Conservation (phyloP, 2,113 vertebrate species). For the Scytalopus superciliaris region DNA sequence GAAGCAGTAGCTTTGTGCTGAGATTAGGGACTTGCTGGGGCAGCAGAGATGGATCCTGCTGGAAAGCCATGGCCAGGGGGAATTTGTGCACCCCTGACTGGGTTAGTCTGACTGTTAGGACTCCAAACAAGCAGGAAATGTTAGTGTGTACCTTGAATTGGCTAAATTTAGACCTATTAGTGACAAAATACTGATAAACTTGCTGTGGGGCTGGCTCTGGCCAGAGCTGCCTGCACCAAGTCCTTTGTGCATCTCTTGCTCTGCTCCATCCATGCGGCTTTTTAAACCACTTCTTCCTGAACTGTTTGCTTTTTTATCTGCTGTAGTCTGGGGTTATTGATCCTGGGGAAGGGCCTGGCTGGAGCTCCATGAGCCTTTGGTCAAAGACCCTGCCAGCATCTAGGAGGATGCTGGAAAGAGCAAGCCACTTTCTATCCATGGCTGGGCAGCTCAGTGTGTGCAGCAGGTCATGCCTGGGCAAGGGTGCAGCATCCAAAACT, state of each 20-base stretch:
- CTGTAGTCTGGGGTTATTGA: neutral
- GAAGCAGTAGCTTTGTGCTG: neutral
- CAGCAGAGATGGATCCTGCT: neutral
- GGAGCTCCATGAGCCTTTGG: neutral
- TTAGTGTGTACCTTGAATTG: neutral
- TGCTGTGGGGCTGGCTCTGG: neutral
- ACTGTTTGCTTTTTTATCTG: neutral
- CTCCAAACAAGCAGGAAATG: neutral
- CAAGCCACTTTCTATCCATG: rapidly evolving
- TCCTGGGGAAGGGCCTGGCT: neutral
- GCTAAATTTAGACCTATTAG: neutral
- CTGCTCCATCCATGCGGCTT: neutral
- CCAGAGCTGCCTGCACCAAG: neutral
- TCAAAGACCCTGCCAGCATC: neutral
- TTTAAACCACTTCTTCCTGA: slow-evolving; percentile 11
- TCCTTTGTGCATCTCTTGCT: neutral
- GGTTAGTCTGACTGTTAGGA: neutral
- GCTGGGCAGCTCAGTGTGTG: neutral
- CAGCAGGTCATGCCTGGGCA: neutral
- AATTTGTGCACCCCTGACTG: neutral
- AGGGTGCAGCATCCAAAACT: neutral
- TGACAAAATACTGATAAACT: neutral
- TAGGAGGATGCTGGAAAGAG: neutral
- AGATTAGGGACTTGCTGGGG: neutral
- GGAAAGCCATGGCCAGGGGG: neutral